These are phyloP conservation scores for Cryptus armator DNA, from an alignment of 2,888 invertebrate species.

Conservation along the genomic window DNA sequence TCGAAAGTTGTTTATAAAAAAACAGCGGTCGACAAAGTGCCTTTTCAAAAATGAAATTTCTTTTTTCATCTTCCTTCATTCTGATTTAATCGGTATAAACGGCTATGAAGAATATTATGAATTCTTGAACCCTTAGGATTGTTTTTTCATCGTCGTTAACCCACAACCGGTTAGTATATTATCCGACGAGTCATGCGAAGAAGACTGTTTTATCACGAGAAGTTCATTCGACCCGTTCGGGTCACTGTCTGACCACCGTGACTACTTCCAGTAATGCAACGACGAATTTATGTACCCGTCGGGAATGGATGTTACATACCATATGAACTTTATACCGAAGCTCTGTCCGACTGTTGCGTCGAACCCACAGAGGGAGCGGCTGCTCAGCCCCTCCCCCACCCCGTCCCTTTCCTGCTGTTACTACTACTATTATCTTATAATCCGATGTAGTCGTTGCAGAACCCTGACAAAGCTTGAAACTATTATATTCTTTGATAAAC, in stretches of 20 bases:
- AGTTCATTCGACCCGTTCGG: neutral
- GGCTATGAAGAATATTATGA: too few species aligned
- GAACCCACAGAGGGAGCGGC: constrained; percentile 56
- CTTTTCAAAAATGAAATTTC: too few species aligned
- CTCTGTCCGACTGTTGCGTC: constrained; percentile 5
- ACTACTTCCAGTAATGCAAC: constrained; percentile 43
- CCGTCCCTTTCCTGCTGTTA: too few species aligned
- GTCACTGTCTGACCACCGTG: constrained; percentile 35
- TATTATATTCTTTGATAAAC: too few species aligned
- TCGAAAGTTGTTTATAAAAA: neutral
- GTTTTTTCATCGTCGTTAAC: too few species aligned
- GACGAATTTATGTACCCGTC: neutral
- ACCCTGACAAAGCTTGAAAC: too few species aligned
- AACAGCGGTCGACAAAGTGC: too few species aligned
- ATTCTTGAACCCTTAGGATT: too few species aligned
- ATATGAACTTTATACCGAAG: constrained; percentile 11
- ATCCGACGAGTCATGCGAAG: neutral
- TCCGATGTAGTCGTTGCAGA: too few species aligned
- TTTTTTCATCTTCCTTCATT: too few species aligned
- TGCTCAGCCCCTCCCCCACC: constrained; percentile 14
- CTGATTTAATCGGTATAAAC: too few species aligned
- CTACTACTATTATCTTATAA: too few species aligned
- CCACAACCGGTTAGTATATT: neutral
- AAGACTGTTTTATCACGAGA: constrained; percentile 27
- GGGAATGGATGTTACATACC: constrained; percentile 33